Conservation (phyloP, 2,113 vertebrate genomes). For the Corythornis cristatus region DNA sequence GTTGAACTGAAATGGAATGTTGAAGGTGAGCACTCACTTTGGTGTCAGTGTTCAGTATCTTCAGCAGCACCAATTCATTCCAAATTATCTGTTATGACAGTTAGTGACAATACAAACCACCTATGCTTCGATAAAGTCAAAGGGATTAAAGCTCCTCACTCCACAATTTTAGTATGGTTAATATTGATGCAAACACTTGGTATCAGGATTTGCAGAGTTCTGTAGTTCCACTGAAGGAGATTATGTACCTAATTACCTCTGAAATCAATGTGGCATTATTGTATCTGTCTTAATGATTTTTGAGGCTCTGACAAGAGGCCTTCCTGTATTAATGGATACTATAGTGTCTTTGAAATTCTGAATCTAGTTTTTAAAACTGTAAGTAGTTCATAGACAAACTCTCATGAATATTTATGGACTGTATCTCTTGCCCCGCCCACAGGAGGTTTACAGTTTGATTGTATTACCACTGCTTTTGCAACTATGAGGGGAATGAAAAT, state of each 20-base stretch:
- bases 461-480: neutral
- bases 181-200: neutral
- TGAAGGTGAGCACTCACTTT: neutral
- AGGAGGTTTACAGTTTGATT: neutral
- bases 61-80: neutral
- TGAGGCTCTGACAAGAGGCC: neutral
- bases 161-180: neutral
- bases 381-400: neutral
- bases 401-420: neutral
- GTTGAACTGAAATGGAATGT: neutral
- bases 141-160: neutral
- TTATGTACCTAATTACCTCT: neutral
- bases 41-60: neutral
- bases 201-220: neutral
- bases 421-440: neutral
- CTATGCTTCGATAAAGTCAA: neutral
- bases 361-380: neutral
- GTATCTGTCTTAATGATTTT: neutral
- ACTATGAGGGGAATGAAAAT: slow-evolving; percentile 25
- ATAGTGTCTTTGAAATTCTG: neutral
- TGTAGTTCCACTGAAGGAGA: neutral
- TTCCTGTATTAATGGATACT: neutral
- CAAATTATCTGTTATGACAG: neutral
- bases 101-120: neutral
- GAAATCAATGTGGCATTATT: neutral